Evolutionary conservation across 2,888 invertebrate species (phyloP).

Genomic region (Tenthredo notha): DNA sequence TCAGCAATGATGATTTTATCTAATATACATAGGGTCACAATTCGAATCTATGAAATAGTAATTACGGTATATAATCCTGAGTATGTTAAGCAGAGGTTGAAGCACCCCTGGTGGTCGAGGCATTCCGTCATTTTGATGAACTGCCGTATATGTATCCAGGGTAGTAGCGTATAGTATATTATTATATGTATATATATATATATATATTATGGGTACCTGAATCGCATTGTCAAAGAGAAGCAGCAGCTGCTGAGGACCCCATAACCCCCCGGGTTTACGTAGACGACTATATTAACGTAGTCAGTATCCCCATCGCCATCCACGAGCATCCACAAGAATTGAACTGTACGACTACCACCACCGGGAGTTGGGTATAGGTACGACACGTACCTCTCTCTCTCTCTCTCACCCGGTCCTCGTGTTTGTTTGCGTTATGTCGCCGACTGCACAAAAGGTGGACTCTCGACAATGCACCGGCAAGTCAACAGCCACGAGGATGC

Average conservation of each 20-base stretch:
- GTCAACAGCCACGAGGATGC: slow-evolving; percentile 75
- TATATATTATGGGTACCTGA: slow-evolving; percentile 38
- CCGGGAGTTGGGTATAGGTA: background rate
- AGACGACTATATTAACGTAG: slow-evolving; percentile 74
- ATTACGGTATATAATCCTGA: background rate
- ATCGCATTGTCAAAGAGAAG: slow-evolving; percentile 49
- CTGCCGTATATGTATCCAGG: slow-evolving; percentile 62
- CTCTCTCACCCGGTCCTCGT: slow-evolving; percentile 57
- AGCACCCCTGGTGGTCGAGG: slow-evolving; percentile 49
- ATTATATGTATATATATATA: slow-evolving; percentile 6
- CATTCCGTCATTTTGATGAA: slow-evolving; percentile 72
- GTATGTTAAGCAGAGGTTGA: no score
- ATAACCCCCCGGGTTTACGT: slow-evolving; percentile 59
- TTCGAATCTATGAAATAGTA: background rate
- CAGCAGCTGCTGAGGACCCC: slow-evolving; percentile 36
- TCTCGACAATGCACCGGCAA: slow-evolving; percentile 74
- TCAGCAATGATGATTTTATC: no score
- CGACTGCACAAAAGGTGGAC: slow-evolving; percentile 73
- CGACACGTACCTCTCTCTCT: slow-evolving; percentile 26
- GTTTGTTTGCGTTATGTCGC: slow-evolving; percentile 75
- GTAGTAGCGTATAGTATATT: slow-evolving; percentile 23
- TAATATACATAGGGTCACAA: background rate
- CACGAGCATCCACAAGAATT: background rate
- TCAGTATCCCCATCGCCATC: background rate
- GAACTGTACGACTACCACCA: background rate